phyloP scores from a whole-genome alignment of 1,140 invertebrate species.

The Cyphomyrmex costatus region DNA sequence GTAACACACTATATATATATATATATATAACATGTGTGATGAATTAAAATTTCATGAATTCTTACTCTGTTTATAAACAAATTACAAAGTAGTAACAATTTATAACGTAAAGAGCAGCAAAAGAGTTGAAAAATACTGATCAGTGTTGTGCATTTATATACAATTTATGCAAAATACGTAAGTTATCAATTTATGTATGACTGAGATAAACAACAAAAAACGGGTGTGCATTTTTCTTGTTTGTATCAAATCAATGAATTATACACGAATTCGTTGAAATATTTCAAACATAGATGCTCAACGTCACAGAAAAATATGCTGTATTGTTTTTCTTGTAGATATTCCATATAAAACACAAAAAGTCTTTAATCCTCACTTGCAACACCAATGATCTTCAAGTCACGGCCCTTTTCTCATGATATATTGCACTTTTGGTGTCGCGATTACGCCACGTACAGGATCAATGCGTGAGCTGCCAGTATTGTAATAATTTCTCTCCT shows the following conservation, averaged over 20 bases:
- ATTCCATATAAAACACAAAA: conserved; percentile 45
- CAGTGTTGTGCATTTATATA: background rate
- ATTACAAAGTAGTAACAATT: background rate
- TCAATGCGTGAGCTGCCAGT: conserved; percentile 86
- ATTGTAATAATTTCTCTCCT: conserved; percentile 86
- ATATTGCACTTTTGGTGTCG: conserved; percentile 43
- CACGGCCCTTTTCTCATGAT: background rate
- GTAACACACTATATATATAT: no score
- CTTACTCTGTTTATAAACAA: background rate
- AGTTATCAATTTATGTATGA: background rate
- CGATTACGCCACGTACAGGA: conserved; percentile 1
- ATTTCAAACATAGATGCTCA: conserved; percentile 21
- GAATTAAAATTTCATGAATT: conserved; percentile 3
- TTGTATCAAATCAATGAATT: conserved; percentile 2
- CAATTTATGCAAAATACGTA: background rate
- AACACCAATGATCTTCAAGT: background rate
- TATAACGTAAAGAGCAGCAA: conserved; percentile 5
- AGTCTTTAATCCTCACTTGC: background rate
- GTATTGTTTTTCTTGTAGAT: background rate
- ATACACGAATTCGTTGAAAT: background rate
- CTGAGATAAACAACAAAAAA: conserved; percentile 22
- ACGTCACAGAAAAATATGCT: conserved; percentile 17
- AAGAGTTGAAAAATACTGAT: conserved; percentile 30
- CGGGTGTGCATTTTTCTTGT: background rate
- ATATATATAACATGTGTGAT: background rate